Evolutionary conservation across 1,140 invertebrate genomes (phyloP), one percentile per base, ranked within the genome.

Genomic region (Odontomachus brunneus): DNA sequence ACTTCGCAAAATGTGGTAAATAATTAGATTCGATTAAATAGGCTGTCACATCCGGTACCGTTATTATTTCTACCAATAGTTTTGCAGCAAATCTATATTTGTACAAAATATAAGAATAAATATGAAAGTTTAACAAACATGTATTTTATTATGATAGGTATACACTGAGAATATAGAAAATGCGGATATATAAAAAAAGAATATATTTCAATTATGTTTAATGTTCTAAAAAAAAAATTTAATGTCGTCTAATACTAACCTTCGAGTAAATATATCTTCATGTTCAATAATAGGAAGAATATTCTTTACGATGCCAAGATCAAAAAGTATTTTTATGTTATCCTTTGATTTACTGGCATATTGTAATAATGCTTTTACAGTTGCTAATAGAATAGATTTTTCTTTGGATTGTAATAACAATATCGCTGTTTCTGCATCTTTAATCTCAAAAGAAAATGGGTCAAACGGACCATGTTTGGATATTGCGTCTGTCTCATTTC

Each of bases 51-150:
- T 89, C 89, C 55, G 82, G 55, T 17, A 93, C 84, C 22, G 87
- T 69, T 33, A 86, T 71, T 91, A 93, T 92, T 83, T 93, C 91
- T 0, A 90, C 88, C 19, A 94, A 49, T 7, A 94, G 53, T 83
- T 91, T 93, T 48, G 89, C 84, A 4, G 93, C 88, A 49, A 92
- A 94, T 89, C 93, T 93, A n/a, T 11, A 33, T 33, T 33, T 33
- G 29, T 33, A 5, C 5, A 33, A 33, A 59, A 67, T 66, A 57
- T 15, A 84, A 57, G 57, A 74, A 83, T 22, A 69, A 59, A 66
- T 55, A 48, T 33, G 5, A 33, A 5, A 33, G 29, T 33, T 3
- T 33, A 33, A 33, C 5, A 33, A 33, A 5, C 5, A 33, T 33
- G 29, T 33, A 5, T 33, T n/a, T n/a, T 5, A 5, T 33, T 33